Evolutionary conservation across 1,140 invertebrate species (phyloP).

Genomic region (Drosophila bifasciata): DNA sequence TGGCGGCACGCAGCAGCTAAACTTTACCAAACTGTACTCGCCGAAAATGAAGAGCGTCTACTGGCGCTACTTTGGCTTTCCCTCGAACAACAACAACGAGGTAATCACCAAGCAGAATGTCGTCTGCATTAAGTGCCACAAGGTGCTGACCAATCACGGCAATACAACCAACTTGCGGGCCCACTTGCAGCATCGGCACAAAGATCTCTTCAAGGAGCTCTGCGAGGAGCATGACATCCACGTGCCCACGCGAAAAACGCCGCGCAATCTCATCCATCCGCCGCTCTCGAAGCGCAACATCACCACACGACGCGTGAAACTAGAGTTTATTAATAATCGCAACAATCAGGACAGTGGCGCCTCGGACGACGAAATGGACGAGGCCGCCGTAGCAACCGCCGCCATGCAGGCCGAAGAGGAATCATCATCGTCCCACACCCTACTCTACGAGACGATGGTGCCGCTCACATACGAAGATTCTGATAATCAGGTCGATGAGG

Average conservation of each 20-base stretch:
- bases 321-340: conserved; percentile 65
- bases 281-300: conserved; percentile 70
- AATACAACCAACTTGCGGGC: conserved; percentile 88
- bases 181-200: conserved; percentile 87
- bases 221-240: conserved; percentile 77
- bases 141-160: conserved; percentile 87
- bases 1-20: conserved; percentile 71
- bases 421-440: conserved; percentile 61
- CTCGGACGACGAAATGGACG: conserved; percentile 65
- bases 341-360: conserved; percentile 67
- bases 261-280: conserved; percentile 65
- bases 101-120: conserved; percentile 88
- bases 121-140: conserved; percentile 87
- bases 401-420: conserved; percentile 75
- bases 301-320: conserved; percentile 62
- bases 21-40: conserved; percentile 78
- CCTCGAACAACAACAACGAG: conserved; percentile 86
- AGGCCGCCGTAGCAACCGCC: conserved; percentile 63
- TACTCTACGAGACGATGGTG: conserved; percentile 77
- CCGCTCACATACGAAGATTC: conserved; percentile 76
- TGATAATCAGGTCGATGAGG: conserved; percentile 65
- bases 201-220: conserved; percentile 72
- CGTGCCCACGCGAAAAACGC: conserved; percentile 73
- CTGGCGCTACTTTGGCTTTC: conserved; percentile 89
- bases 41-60: conserved; percentile 87